phyloP scores from a whole-genome alignment of 2,888 invertebrate genomes.

The Drosophila crucigera region DNA sequence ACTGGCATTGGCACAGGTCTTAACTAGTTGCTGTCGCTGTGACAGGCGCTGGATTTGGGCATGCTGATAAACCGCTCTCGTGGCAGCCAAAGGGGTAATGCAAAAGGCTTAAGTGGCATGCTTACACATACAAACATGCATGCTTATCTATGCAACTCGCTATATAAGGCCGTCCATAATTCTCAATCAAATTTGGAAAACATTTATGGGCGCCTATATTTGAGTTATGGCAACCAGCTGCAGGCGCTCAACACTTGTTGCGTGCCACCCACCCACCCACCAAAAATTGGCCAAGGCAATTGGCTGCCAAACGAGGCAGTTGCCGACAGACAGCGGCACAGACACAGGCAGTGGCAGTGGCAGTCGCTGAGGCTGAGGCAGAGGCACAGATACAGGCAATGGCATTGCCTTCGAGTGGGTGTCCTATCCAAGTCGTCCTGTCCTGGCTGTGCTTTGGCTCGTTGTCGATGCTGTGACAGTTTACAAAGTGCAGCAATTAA shows the following conservation, averaged over 20 bases:
- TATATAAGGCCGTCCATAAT: conserved; percentile 41
- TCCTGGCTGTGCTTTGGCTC: conserved; percentile 7
- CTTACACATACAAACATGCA: neutral
- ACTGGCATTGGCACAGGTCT: neutral
- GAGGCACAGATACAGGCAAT: conserved; percentile 12
- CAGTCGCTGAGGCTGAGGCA: neutral
- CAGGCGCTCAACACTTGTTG: conserved; percentile 60
- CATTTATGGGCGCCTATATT: conserved; percentile 25
- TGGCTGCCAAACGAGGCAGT: conserved; percentile 15
- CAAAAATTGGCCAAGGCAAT: conserved; percentile 2
- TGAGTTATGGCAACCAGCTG: conserved; percentile 30
- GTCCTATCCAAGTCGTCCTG: conserved; percentile 36
- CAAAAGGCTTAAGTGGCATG: conserved; percentile 12
- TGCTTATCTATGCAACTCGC: conserved; percentile 6
- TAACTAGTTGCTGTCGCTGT: conserved; percentile 20
- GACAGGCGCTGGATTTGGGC: conserved; percentile 24
- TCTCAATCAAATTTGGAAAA: conserved; percentile 56
- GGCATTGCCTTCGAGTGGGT: conserved; percentile 44
- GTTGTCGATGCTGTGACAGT: conserved; percentile 69
- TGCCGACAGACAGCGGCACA: conserved; percentile 7
- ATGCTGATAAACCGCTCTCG: conserved; percentile 6
- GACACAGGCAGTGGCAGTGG: neutral
- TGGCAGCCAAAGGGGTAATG: neutral
- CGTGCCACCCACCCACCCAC: conserved; percentile 16
- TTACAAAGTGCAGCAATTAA: conserved; percentile 83